Evolutionary conservation across 2,888 invertebrate genomes (phyloP).

Genomic region (Copidosoma aretas): DNA sequence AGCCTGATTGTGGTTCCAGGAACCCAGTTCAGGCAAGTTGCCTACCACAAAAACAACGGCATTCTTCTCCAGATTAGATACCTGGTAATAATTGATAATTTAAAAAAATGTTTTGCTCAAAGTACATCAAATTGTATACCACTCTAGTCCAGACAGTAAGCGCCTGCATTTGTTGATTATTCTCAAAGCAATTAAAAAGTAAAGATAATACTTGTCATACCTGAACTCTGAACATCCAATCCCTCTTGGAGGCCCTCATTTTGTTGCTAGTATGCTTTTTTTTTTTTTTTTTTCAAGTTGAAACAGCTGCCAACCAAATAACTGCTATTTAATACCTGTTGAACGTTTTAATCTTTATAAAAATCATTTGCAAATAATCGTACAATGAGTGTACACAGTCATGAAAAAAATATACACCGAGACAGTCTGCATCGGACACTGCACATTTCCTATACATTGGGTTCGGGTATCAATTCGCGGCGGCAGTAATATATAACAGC

Average conservation of each 20-base stretch:
- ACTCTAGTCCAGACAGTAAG: too few species aligned
- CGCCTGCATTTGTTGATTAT: background rate
- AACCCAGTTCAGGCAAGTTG: slow-evolving; percentile 58
- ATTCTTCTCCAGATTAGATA: slow-evolving; percentile 56
- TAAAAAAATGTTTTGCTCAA: background rate
- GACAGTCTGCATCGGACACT: too few species aligned
- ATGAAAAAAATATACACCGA: too few species aligned
- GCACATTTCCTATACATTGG: too few species aligned
- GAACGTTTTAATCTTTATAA: too few species aligned
- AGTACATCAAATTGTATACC: too few species aligned
- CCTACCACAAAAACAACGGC: slow-evolving; percentile 60
- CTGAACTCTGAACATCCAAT: slow-evolving; percentile 60
- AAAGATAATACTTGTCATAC: slow-evolving; percentile 43
- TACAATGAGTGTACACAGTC: too few species aligned
- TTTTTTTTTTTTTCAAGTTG: background rate
- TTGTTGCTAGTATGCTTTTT: slow-evolving; percentile 42
- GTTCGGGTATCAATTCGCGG: too few species aligned
- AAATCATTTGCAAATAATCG: too few species aligned
- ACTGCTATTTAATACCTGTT: too few species aligned
- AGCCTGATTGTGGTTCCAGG: slow-evolving; percentile 61
- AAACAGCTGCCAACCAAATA: background rate
- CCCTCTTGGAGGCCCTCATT: slow-evolving; percentile 59
- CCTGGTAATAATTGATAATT: slow-evolving; percentile 46
- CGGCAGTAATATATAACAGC: too few species aligned
- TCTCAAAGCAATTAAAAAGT: background rate